phyloP scores from a whole-genome alignment of 2,888 invertebrate genomes.

The Geophilus truncorum region DNA sequence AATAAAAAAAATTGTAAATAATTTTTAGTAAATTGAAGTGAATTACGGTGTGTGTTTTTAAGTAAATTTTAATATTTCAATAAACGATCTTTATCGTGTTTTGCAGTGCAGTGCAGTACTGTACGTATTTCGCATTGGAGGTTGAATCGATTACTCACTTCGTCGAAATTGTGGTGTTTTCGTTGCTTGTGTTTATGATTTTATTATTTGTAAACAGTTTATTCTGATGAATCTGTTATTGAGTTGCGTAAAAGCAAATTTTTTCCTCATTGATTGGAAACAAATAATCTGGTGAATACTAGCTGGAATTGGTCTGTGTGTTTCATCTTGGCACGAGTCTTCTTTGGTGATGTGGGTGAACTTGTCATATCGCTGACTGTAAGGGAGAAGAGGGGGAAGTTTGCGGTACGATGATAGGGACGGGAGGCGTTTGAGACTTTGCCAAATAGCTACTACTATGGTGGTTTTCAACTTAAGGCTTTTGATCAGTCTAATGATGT shows the following conservation, averaged over 20 bases:
- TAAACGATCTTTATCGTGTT: too few species aligned
- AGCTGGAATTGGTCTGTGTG: neutral
- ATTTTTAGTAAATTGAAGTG: too few species aligned
- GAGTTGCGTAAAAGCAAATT: neutral
- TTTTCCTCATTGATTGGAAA: neutral
- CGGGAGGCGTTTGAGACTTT: conserved; percentile 4
- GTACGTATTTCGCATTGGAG: too few species aligned
- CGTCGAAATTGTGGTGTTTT: neutral
- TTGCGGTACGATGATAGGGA: neutral
- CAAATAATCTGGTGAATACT: neutral
- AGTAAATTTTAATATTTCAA: too few species aligned
- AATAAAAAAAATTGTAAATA: too few species aligned
- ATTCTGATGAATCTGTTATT: neutral
- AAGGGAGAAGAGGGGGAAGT: neutral
- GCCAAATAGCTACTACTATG: conserved; percentile 9
- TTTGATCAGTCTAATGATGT: conserved; percentile 1
- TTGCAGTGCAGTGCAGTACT: too few species aligned
- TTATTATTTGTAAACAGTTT: neutral
- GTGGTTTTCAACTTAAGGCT: conserved; percentile 6
- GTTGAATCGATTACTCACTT: too few species aligned
- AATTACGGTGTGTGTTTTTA: too few species aligned
- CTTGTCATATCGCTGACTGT: neutral
- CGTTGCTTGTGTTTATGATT: neutral
- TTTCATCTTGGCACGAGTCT: neutral
- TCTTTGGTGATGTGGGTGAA: conserved; percentile 14